Base-by-base conservation (phyloP, 2,888 invertebrate genomes). In the Drosophila neotestacea region DNA sequence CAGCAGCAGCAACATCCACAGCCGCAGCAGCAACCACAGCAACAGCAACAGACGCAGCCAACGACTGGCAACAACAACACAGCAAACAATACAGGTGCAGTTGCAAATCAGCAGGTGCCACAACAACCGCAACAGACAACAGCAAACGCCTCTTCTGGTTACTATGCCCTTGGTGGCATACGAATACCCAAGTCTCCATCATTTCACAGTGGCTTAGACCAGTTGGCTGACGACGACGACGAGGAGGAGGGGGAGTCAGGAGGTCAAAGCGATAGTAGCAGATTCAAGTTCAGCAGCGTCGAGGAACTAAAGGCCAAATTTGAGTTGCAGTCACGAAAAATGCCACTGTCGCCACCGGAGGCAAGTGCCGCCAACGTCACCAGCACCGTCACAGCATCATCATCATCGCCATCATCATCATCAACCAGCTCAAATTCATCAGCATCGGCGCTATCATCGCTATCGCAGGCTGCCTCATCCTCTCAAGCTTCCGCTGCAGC, bases 141-240 rank as follows among this genome's bases (percentile, higher is more conserved):
- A 48, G 4, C 62, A 48, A 36, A 39, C 3, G 36, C 39, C 69
- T 16, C 44, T 32, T 16, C 54, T 64, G 85, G 89, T 52, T 90
- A 90, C 62, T 89, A 90, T 88, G 91, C 91, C 86, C 93, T 95
- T 75, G 96, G 76, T 22, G 65, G 85, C 44, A 86, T 83, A 51
- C 87, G 96, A 80, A 95, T 97, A 91, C 97, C 97, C 84, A 97
- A 97, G 93, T 96, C 96, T 89, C 97, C 97, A 79, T 97, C 96
- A 91, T 97, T 97, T 93, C 97, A 97, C 93, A 96, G 96, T 93
- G 97, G 96, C 66, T 94, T 97, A 83, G 96, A 97, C 92, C 94
- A 96, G 90, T 96, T 96, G 88, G 81, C 88, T 60, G 85, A 89
- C 85, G 81, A 88, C 94, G 80, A 81, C 94, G 79, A 79, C 44